Percentiles rank a stretch among this genome's conserved stretches.
These are phyloP conservation scores for Steinernema scapterisci DNA, from an alignment of 2,888 invertebrate species.

Conservation along the genomic window DNA sequence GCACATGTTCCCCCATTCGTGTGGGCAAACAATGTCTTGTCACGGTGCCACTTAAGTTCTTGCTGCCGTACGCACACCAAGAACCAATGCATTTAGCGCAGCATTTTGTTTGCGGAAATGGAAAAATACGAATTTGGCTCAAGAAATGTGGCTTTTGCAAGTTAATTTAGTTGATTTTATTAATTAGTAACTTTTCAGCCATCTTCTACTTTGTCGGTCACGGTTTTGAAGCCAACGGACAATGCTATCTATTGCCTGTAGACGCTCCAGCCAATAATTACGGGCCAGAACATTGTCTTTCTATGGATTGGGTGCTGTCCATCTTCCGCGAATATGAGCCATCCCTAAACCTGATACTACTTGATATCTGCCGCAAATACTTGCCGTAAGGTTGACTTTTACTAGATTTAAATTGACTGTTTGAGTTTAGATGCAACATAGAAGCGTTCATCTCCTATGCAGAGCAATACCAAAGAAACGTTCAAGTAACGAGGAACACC, in stretches of 20 bases:
- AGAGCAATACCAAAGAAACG: slow-evolving; percentile 52
- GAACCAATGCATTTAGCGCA: neutral
- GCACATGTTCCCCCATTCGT: slow-evolving; percentile 19
- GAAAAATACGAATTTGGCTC: neutral
- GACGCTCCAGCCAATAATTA: slow-evolving; percentile 67
- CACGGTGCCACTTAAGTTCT: slow-evolving; percentile 25
- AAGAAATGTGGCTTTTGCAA: no score
- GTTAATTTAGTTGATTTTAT: no score
- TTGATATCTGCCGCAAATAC: slow-evolving; percentile 69
- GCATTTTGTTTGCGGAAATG: slow-evolving; percentile 7
- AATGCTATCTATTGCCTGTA: slow-evolving; percentile 69
- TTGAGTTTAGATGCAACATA: slow-evolving; percentile 42
- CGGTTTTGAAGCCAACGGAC: slow-evolving; percentile 69
- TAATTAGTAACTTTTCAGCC: slow-evolving; percentile 55
- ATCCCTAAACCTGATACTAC: slow-evolving; percentile 68
- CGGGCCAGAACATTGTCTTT: slow-evolving; percentile 64
- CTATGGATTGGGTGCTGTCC: slow-evolving; percentile 67
- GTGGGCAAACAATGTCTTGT: slow-evolving; percentile 19
- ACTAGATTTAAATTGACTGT: neutral
- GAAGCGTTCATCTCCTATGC: slow-evolving; percentile 51
- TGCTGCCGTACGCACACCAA: neutral
- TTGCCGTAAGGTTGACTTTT: slow-evolving; percentile 54
- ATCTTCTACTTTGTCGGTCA: slow-evolving; percentile 70
- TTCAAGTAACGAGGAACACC: slow-evolving; percentile 60
- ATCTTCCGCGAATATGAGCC: slow-evolving; percentile 67